phyloP scores from a whole-genome alignment of 2,797 vertebrate species.

The Xiphophorus birchmanni region DNA sequence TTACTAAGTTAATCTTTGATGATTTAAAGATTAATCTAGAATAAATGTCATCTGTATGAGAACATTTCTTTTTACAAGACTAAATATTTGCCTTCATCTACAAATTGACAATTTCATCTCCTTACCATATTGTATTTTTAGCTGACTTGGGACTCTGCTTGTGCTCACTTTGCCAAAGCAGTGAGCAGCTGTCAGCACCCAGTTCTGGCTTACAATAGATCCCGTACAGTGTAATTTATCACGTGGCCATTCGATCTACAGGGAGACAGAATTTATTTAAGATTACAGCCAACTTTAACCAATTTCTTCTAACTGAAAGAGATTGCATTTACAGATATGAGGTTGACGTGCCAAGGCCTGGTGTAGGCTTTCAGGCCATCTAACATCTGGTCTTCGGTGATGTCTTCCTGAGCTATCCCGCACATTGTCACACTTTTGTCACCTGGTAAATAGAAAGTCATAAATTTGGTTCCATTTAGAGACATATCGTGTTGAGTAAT shows the following conservation, averaged over 20 bases:
- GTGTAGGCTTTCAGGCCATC: background rate
- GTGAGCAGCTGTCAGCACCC: slow-evolving; percentile 87
- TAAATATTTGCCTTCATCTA: background rate
- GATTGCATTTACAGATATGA: slow-evolving; percentile 48
- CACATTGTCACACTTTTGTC: slow-evolving; percentile 79
- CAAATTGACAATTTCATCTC: slow-evolving; percentile 18
- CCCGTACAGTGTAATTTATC: slow-evolving; percentile 67
- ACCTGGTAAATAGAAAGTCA: slow-evolving; percentile 52
- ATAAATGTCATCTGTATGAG: background rate
- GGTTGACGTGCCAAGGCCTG: slow-evolving; percentile 78
- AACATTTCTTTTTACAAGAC: background rate
- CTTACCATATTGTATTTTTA: slow-evolving; percentile 64
- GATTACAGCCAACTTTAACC: background rate
- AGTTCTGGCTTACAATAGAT: slow-evolving; percentile 82
- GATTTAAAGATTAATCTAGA: background rate
- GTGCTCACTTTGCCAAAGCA: slow-evolving; percentile 74
- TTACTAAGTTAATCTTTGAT: background rate
- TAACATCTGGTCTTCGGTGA: fast-evolving
- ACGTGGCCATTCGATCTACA: background rate
- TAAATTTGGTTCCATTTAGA: background rate
- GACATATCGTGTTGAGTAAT: background rate
- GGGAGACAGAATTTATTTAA: background rate
- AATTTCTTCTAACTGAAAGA: background rate
- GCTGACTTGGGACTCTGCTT: background rate
- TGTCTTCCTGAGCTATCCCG: slow-evolving; percentile 76